Evolutionary conservation across 2,888 invertebrate genomes (phyloP).

Genomic region (Acanthosepion pharaonis): DNA sequence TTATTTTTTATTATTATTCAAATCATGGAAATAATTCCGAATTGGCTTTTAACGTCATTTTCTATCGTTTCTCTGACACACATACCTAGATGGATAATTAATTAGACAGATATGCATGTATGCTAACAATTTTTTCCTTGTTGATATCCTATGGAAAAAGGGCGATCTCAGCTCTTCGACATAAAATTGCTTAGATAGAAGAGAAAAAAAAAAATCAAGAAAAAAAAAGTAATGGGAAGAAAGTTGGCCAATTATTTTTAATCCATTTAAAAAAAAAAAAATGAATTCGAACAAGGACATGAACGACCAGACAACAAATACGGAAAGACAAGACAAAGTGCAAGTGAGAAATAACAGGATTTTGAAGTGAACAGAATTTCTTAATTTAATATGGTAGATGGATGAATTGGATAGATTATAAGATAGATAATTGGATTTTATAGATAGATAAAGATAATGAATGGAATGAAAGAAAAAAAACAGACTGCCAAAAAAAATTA

Average conservation of each 20-base stretch:
- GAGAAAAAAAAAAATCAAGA: background rate
- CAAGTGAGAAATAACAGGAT: background rate
- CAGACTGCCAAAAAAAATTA: too few species aligned
- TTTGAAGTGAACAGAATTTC: too few species aligned
- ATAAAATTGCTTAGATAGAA: background rate
- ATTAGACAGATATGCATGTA: background rate
- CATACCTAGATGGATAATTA: background rate
- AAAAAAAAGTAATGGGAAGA: background rate
- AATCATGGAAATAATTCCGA: background rate
- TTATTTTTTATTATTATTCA: background rate
- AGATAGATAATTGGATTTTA: too few species aligned
- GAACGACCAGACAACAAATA: slow-evolving; percentile 33
- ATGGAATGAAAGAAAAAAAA: too few species aligned
- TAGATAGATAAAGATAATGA: too few species aligned
- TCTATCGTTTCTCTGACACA: background rate
- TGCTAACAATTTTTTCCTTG: slow-evolving; percentile 4
- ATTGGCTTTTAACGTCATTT: background rate
- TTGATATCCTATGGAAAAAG: background rate
- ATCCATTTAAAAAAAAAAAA: slow-evolving; percentile 33
- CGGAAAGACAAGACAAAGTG: background rate
- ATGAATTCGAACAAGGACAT: background rate
- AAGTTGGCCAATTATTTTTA: background rate
- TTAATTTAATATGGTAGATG: too few species aligned
- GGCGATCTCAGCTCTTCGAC: background rate
- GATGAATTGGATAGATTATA: too few species aligned